Conservation (phyloP, 2,888 invertebrate species). For the Drosophila yooni region DNA sequence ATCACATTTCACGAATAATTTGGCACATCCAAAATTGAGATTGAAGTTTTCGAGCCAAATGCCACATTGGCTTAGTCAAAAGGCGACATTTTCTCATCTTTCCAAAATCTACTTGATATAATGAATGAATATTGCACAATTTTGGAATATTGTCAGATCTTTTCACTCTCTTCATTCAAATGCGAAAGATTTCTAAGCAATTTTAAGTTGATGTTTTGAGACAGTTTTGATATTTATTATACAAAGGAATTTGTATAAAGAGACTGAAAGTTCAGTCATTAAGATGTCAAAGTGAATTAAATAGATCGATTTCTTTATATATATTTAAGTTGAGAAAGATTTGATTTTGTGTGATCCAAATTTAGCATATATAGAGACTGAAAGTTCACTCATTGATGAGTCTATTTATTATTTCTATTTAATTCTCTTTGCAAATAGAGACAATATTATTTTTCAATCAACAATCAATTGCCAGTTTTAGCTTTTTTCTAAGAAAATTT, state of each 20-base stretch:
- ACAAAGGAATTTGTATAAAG: neutral
- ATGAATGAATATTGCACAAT: neutral
- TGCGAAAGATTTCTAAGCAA: neutral
- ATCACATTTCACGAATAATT: constrained; percentile 18
- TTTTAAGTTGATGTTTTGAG: neutral
- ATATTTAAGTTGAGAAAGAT: neutral
- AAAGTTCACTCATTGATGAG: neutral
- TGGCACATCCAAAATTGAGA: constrained; percentile 14
- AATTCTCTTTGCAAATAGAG: neutral
- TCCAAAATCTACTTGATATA: neutral
- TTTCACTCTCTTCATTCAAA: neutral
- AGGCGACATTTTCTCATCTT: neutral
- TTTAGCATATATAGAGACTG: neutral
- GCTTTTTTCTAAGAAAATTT: neutral
- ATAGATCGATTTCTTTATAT: neutral
- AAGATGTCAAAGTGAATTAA: neutral
- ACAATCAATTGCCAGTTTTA: neutral
- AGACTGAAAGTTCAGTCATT: neutral
- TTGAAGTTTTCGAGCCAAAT: constrained; percentile 2
- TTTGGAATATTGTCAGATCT: neutral
- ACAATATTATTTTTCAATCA: neutral
- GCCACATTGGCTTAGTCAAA: neutral
- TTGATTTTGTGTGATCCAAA: neutral
- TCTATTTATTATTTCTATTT: neutral
- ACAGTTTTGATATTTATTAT: neutral